Evolutionary conservation across 2,113 vertebrate species (phyloP), one percentile per base, ranked within the genome.

Genomic region (Desmodus rotundus): DNA sequence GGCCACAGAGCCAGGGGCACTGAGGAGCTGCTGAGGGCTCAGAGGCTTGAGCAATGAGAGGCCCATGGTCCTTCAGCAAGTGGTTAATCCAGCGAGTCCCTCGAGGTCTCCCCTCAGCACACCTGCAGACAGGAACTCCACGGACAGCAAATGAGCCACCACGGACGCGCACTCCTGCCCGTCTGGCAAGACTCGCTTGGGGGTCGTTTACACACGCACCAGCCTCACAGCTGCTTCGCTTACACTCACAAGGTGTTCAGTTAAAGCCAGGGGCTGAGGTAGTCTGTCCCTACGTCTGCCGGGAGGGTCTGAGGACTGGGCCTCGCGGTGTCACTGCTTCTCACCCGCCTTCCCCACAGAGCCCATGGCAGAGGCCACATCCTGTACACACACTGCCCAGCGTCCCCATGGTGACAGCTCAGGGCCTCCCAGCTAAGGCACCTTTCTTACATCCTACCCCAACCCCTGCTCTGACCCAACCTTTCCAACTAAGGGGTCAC

Each of bases 271-370:
- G 63, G 12, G 43, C 83, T 33, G 22, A 20, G 5, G 74, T 13
- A 74, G 33, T 17, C 24, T 31, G 5, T 11, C 41, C 33, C 58
- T 26, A 33, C 41, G 14, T 38, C 81, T 8, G 26, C 38, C 5
- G 2, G 4, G 19, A 77, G 68, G 24, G 17, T 15, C 65, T 45
- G 3, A 7, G 43, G 36, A 22, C 17, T 7, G 2, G 16, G 33
- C 5, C 19, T 14, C 14, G 61, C 45, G 24, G 50, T 1, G 14
- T 10, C 36, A 28, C 20, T 61, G 15, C 22, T 3, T 20, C 58
- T 50, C 26, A n/a, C 17, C 80, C 24, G 52, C 19, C 0, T 36
- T 36, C 47, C 31, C 15, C 36, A 33, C 0, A 0, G 58, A 28
- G 56, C 3, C 1, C 8, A 8, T 4, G 16, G 47, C 31, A 72